phyloP scores from a whole-genome alignment of 2,888 invertebrate genomes.

The Cephalotes varians region DNA sequence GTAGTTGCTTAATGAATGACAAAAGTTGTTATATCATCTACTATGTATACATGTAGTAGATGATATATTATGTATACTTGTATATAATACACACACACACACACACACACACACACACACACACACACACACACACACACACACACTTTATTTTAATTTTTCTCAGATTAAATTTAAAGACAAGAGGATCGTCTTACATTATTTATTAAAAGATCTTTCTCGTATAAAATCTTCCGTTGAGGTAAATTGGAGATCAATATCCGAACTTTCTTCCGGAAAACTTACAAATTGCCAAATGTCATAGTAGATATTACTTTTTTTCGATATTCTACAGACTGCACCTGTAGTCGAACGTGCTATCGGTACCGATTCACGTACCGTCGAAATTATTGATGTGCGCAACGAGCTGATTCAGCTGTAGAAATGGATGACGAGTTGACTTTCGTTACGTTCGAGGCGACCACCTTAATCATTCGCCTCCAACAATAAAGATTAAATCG shows the following conservation, averaged over 20 bases:
- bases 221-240: not conserved
- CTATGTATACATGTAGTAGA: too few relatives aligned
- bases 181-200: not conserved
- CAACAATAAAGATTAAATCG: slow-evolving; percentile 52
- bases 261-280: slow-evolving; percentile 16
- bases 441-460: slow-evolving; percentile 47
- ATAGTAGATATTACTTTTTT: slow-evolving; percentile 32
- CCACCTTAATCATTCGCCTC: slow-evolving; percentile 42
- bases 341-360: slow-evolving; percentile 75
- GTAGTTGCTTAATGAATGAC: too few relatives aligned
- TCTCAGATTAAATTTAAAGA: not conserved
- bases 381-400: slow-evolving; percentile 66
- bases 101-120: too few relatives aligned
- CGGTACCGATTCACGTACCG: slow-evolving; percentile 67
- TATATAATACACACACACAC: too few relatives aligned
- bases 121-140: too few relatives aligned
- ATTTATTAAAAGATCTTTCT: not conserved
- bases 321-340: slow-evolving; percentile 46
- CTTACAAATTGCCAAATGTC: slow-evolving; percentile 46
- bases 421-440: slow-evolving; percentile 49
- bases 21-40: too few relatives aligned
- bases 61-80: too few relatives aligned
- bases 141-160: not conserved
- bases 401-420: slow-evolving; percentile 60
- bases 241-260: slow-evolving; percentile 7